phyloP scores from a whole-genome alignment of 2,797 vertebrate species.

The Halcyon leucocephala region DNA sequence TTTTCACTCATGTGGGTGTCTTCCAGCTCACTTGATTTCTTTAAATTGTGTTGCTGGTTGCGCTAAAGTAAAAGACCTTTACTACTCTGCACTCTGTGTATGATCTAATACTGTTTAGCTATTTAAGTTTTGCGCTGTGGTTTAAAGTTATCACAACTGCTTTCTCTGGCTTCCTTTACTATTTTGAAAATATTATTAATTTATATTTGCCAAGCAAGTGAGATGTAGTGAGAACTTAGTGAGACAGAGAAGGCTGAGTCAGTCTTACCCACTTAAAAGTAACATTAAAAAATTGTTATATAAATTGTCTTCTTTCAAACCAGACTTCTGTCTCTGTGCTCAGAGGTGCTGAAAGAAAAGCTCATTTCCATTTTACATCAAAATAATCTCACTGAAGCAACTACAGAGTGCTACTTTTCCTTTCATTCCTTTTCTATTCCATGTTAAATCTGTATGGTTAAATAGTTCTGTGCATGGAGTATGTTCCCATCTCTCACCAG shows the following conservation, averaged over 20 bases:
- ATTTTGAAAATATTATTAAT: not conserved
- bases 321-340: not conserved
- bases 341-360: not conserved
- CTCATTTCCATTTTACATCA: not conserved
- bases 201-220: not conserved
- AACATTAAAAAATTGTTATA: not conserved
- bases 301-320: not conserved
- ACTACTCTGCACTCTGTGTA: not conserved
- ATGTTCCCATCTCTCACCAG: not conserved
- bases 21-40: not conserved
- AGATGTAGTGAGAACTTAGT: not conserved
- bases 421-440: not conserved
- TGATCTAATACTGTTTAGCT: not conserved
- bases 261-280: not conserved
- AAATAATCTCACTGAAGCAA: not conserved
- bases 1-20: not conserved
- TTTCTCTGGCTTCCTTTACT: not conserved
- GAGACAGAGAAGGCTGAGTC: not conserved
- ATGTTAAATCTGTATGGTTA: not conserved
- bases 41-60: not conserved
- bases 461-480: rapidly evolving
- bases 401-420: not conserved
- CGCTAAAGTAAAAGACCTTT: not conserved
- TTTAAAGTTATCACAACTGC: not conserved
- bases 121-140: not conserved